Conservation (phyloP, 2,113 vertebrate species). For the Callaeas wilsoni region DNA sequence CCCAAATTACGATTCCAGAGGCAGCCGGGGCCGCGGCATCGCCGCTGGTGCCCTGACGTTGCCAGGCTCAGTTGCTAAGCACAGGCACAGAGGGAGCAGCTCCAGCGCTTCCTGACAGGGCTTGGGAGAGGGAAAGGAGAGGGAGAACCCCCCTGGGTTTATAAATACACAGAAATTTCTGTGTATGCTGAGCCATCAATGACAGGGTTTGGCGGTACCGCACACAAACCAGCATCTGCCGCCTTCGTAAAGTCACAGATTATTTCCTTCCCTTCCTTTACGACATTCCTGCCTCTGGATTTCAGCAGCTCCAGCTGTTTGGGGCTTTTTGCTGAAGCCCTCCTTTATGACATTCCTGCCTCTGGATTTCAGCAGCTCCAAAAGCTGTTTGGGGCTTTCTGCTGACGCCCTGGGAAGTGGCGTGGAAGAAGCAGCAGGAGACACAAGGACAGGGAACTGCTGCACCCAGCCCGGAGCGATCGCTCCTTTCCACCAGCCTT, state of each 20-base stretch:
- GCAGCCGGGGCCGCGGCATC: not conserved
- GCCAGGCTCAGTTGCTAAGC: slow-evolving; percentile 59
- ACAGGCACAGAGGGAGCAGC: slow-evolving; percentile 7
- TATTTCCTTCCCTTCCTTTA: not conserved
- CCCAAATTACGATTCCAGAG: not conserved
- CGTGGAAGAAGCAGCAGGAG: not conserved
- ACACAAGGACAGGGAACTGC: not conserved
- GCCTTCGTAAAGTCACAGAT: fast-evolving
- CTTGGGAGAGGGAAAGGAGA: not conserved
- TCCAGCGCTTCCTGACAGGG: not conserved
- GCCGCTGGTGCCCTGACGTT: not conserved
- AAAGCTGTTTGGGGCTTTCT: not conserved
- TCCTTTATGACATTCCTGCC: not conserved
- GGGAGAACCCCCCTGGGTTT: not conserved
- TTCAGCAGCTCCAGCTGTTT: not conserved
- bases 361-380: not conserved
- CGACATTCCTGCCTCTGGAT: not conserved
- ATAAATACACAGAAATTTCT: not conserved
- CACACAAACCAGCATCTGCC: not conserved
- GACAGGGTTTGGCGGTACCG: fast-evolving
- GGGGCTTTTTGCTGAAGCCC: not conserved
- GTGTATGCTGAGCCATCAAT: not conserved
- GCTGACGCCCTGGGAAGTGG: not conserved
- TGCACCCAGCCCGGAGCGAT: not conserved
- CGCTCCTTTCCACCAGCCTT: not conserved